Base-by-base conservation (phyloP, 2,888 invertebrate species). In the Schrankia costaestrigalis region DNA sequence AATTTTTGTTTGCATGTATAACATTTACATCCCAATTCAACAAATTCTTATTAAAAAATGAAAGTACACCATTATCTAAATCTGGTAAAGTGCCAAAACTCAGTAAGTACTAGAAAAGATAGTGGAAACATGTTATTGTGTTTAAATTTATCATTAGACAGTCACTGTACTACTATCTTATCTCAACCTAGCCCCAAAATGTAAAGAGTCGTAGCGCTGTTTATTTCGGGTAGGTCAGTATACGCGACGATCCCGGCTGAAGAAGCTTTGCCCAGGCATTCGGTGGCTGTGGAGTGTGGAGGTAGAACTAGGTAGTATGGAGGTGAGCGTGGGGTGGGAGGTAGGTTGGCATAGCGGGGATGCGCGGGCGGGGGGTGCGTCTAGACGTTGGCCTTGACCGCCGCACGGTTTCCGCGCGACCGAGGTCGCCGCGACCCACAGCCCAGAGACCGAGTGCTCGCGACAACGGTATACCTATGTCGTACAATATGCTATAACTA, bases 311-410 rank as follows among this genome's bases (percentile, higher is more conserved):
- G 75, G 76, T 67, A 64, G 71, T 60, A 58, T 52, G 63, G 61
- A 35, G 38, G 55, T 18, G 40, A 37, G 55, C 40, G 49, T 43
- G 47, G 46, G 54, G 46, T 48, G 51, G 49, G 48, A 39, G 50
- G 49, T 46, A 55, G 57, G 55, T 39, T 39, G 38, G 49, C 41
- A 46, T 45, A 56, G 55, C 49, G 55, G 51, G 60, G 57, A 56
- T 49, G 63, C 54, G 56, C 48, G 55, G 47, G 57, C 56, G 56
- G 68, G 68, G 68, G 75, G 66, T 66, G 74, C 67, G 85, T 85
- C 84, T 84, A 84, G 84, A 84, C 84, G 53, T 43, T 69, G 83
- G 85, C 85, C 86, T 85, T 85, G 85, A 84, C 85, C 85, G 80
- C 63, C 77, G 71, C 71, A 60, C 71, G 73, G 83, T 82, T 85